Evolutionary conservation across 2,888 invertebrate species (phyloP).

Genomic region (Drosophila nr. fundita): DNA sequence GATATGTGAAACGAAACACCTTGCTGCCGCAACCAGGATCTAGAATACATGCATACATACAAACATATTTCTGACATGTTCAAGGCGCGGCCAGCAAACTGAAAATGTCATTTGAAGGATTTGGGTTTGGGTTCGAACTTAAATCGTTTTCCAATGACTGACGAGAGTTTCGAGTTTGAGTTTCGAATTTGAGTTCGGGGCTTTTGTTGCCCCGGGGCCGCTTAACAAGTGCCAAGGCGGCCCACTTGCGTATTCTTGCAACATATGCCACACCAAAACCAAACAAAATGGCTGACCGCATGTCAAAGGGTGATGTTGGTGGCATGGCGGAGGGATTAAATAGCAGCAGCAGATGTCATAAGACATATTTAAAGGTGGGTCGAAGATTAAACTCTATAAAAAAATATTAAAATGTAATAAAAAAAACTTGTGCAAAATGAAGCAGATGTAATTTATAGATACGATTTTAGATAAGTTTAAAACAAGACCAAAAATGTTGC

Average conservation of each 20-base stretch:
- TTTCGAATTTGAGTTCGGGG: conserved; percentile 8
- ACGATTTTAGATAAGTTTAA: not conserved
- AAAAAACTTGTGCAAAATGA: not conserved
- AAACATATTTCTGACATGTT: conserved; percentile 13
- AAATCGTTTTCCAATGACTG: conserved; percentile 64
- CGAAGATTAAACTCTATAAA: not conserved
- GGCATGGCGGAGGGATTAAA: not conserved
- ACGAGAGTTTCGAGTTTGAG: conserved; percentile 7
- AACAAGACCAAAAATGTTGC: not conserved
- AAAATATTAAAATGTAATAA: not conserved
- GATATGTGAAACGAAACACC: conserved; percentile 78
- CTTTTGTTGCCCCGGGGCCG: conserved; percentile 36
- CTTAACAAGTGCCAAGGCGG: conserved; percentile 51
- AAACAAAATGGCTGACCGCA: conserved; percentile 52
- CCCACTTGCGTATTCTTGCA: conserved; percentile 22
- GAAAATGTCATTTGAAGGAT: conserved; percentile 49
- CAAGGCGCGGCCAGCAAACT: conserved; percentile 27
- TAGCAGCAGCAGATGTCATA: not conserved
- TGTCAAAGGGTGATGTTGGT: not conserved
- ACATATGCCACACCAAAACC: conserved; percentile 46
- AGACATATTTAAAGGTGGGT: not conserved
- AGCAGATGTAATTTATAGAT: not conserved
- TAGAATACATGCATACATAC: not conserved
- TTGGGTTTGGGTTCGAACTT: conserved; percentile 15
- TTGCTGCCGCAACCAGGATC: conserved; percentile 45